These are phyloP conservation scores for Eupithecia centaureata DNA, from an alignment of 2,888 invertebrate species.

Conservation along the genomic window DNA sequence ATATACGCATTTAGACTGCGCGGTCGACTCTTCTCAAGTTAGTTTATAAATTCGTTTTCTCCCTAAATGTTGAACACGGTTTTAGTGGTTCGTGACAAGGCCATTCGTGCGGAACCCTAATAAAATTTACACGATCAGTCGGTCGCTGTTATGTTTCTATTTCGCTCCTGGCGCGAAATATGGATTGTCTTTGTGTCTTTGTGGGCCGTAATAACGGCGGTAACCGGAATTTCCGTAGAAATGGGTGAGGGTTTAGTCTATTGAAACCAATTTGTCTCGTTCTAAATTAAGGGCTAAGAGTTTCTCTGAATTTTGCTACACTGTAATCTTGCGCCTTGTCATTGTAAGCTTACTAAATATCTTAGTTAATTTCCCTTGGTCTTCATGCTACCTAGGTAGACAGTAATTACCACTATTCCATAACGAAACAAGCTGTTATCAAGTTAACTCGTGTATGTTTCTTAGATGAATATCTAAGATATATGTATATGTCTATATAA, in stretches of 20 bases:
- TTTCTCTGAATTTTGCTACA: no score
- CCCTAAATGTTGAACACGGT: constrained; percentile 19
- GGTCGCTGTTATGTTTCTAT: constrained; percentile 1
- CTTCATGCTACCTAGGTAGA: no score
- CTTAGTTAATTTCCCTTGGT: no score
- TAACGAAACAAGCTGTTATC: no score
- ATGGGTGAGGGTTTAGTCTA: not conserved
- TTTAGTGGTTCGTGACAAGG: constrained; percentile 10
- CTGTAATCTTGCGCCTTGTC: no score
- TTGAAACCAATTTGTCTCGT: not conserved
- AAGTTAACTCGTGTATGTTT: no score
- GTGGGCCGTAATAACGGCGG: not conserved
- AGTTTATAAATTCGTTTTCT: not conserved
- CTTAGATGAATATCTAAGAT: no score
- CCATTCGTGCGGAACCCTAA: constrained; percentile 24
- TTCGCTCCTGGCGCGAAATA: not conserved
- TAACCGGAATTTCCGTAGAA: not conserved
- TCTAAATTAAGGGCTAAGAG: no score
- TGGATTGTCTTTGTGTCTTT: not conserved
- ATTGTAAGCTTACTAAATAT: no score
- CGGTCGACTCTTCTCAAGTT: not conserved
- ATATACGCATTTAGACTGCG: not conserved
- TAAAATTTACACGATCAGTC: constrained; percentile 26
- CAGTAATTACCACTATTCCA: no score
- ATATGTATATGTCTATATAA: no score